Evolutionary conservation across 2,113 vertebrate species (phyloP).

Genomic region (Zosterops japonicus): DNA sequence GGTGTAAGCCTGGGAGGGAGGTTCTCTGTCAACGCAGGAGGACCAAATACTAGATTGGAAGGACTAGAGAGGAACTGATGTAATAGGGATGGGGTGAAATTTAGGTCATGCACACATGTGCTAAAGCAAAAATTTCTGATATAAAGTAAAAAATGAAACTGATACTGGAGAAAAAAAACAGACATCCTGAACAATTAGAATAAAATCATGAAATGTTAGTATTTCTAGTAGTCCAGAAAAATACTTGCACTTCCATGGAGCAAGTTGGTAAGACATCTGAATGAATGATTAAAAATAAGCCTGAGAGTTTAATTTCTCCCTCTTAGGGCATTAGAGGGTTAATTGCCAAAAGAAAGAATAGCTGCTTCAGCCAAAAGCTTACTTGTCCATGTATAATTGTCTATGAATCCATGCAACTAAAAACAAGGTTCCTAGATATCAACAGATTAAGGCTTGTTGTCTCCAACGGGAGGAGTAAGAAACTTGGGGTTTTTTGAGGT

Average conservation of each 20-base stretch:
- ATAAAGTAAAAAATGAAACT: not conserved
- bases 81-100: slow-evolving; percentile 13
- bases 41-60: not conserved
- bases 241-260: not conserved
- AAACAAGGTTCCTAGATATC: not conserved
- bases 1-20: not conserved
- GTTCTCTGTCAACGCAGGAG: not conserved
- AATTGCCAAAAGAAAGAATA: not conserved
- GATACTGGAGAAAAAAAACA: not conserved
- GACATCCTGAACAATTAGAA: not conserved
- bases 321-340: not conserved
- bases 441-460: not conserved
- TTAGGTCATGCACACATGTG: not conserved
- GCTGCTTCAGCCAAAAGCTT: not conserved
- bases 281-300: not conserved
- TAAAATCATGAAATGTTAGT: not conserved
- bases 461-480: not conserved
- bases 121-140: slow-evolving; percentile 23
- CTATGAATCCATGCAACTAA: not conserved
- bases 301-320: not conserved
- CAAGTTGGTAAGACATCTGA: not conserved
- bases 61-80: slow-evolving; percentile 5
- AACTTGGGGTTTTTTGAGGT: not conserved
- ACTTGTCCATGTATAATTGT: not conserved
- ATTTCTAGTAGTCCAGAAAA: not conserved